Percentiles rank a stretch among this genome's conserved stretches.
Conservation (phyloP, 2,797 vertebrate genomes). For the Chaetophractus vellerosus region DNA sequence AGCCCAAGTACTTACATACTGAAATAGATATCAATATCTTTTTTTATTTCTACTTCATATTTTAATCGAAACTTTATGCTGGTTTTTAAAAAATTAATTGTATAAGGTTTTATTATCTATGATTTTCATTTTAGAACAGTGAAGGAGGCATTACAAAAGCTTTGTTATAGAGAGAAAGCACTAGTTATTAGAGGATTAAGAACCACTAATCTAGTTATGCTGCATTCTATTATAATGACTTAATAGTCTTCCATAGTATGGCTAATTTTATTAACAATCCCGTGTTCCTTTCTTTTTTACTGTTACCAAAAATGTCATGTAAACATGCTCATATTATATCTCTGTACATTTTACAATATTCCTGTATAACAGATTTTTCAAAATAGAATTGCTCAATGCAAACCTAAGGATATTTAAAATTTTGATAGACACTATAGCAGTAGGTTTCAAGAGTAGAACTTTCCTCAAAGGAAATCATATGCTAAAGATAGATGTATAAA, state of each 20-base stretch:
- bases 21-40: neutral
- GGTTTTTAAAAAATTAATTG: neutral
- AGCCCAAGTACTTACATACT: constrained; percentile 16
- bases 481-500: too few relatives aligned
- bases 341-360: constrained; percentile 33
- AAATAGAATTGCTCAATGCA: constrained; percentile 31
- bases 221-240: neutral
- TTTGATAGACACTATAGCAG: too few relatives aligned
- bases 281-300: neutral
- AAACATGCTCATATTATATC: neutral
- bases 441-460: too few relatives aligned
- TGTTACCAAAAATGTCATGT: neutral
- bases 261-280: neutral
- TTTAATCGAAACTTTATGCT: neutral
- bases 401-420: neutral
- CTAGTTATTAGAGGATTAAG: neutral
- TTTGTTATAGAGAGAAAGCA: neutral
- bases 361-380: neutral
- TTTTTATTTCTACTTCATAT: neutral
- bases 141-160: neutral
- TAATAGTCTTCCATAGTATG: neutral
- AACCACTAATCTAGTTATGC: neutral
- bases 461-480: too few relatives aligned
- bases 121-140: neutral
- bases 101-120: neutral